These are phyloP conservation scores for Prosopocoilus inquinatus DNA, from an alignment of 2,888 invertebrate species.

Conservation along the genomic window DNA sequence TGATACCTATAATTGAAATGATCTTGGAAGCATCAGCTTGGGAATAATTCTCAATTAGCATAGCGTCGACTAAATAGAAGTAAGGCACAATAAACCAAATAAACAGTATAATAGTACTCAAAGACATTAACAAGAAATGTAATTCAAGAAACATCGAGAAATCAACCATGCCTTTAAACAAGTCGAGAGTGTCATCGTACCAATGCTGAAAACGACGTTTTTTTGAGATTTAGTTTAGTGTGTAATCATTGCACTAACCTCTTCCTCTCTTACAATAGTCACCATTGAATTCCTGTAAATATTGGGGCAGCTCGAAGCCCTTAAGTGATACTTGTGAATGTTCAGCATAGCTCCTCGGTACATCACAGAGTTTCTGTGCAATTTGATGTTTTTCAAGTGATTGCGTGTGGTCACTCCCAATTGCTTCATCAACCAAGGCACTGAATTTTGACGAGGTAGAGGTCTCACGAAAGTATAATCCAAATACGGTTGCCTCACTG, in stretches of 20 bases:
- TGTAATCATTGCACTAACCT: neutral
- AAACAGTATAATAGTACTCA: slow-evolving; percentile 86
- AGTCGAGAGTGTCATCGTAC: slow-evolving; percentile 65
- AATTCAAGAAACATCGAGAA: slow-evolving; percentile 74
- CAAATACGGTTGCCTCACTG: slow-evolving; percentile 12
- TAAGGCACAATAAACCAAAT: slow-evolving; percentile 95
- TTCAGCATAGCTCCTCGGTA: slow-evolving; percentile 82
- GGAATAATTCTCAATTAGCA: slow-evolving; percentile 67
- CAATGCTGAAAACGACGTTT: slow-evolving; percentile 61
- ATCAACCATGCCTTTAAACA: slow-evolving; percentile 73
- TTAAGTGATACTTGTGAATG: slow-evolving; percentile 74
- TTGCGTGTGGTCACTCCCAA: slow-evolving; percentile 59
- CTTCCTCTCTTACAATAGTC: slow-evolving; percentile 47
- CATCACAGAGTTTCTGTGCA: slow-evolving; percentile 79
- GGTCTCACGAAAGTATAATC: slow-evolving; percentile 6
- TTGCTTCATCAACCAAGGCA: slow-evolving; percentile 55
- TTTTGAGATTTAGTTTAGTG: neutral
- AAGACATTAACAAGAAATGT: slow-evolving; percentile 76
- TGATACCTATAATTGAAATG: slow-evolving; percentile 82
- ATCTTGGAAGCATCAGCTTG: slow-evolving; percentile 75
- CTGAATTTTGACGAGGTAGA: slow-evolving; percentile 41
- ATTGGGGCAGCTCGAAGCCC: slow-evolving; percentile 89
- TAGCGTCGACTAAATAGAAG: slow-evolving; percentile 86
- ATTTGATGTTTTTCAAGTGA: slow-evolving; percentile 68
- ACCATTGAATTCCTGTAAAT: slow-evolving; percentile 84